Conservation (phyloP, 30 jellyfish, hydroid and myxozoan genomes). For the Hydractinia echinata region DNA sequence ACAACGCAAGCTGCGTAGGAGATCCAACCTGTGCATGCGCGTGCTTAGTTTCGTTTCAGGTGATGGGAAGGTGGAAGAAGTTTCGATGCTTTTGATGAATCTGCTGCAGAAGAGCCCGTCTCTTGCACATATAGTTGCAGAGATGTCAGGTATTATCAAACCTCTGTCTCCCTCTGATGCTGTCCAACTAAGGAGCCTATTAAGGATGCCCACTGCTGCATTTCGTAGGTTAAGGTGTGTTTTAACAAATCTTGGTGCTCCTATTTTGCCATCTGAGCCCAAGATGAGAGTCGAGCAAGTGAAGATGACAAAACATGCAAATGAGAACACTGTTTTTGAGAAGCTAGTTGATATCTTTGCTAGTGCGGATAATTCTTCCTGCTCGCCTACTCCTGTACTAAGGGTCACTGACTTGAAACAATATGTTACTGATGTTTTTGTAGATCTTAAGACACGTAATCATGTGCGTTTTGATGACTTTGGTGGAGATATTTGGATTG, state of each 20-base stretch:
- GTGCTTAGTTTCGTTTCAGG: not conserved
- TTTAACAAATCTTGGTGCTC: not conserved
- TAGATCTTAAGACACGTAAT: too few relatives aligned
- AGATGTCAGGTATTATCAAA: not conserved
- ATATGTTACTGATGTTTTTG: too few relatives aligned
- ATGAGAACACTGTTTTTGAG: too few relatives aligned
- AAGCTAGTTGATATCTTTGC: too few relatives aligned
- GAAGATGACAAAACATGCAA: too few relatives aligned
- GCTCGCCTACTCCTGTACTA: too few relatives aligned
- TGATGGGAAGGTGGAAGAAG: not conserved
- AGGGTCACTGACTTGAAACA: too few relatives aligned
- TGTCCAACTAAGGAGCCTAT: not conserved
- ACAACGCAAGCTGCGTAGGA: not conserved
- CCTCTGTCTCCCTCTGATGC: not conserved
- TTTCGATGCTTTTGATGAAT: not conserved
- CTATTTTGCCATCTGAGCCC: constrained; percentile 8
- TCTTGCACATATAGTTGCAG: not conserved
- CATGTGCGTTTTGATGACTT: too few relatives aligned
- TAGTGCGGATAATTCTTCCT: too few relatives aligned
- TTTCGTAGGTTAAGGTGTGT: not conserved
- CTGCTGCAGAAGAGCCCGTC: not conserved
- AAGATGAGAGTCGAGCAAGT: constrained; percentile 1
- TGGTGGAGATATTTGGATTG: too few relatives aligned
- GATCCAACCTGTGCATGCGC: constrained; percentile 9
- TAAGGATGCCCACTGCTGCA: constrained; percentile 10